A percentile compares a stretch with the other conserved stretches of the same genome.
phyloP scores from a whole-genome alignment of 2,113 vertebrate species.

The Sula dactylatra region DNA sequence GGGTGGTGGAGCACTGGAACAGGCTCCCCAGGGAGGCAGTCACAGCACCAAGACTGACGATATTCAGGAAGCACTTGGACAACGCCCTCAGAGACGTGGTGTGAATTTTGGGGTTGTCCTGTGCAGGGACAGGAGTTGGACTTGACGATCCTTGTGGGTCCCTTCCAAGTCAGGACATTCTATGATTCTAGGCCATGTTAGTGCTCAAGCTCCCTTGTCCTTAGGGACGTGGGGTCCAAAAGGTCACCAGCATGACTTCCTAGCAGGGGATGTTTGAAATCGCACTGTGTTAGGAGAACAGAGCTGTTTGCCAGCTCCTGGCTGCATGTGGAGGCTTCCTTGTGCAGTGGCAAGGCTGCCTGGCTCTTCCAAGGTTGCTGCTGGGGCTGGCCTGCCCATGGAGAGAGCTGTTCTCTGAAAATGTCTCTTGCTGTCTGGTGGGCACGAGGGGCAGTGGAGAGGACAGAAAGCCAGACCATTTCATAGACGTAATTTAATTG shows the following conservation, averaged over 20 bases:
- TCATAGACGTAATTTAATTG: background rate
- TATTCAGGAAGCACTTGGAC: too few relatives aligned
- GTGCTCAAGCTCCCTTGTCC: background rate
- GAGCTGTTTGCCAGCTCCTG: background rate
- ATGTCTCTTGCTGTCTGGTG: background rate
- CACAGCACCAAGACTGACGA: too few relatives aligned
- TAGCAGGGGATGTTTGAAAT: background rate
- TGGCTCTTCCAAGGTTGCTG: accelerated
- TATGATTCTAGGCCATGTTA: too few relatives aligned
- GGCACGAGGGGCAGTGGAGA: background rate
- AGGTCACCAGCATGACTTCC: accelerated
- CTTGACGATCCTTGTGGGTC: too few relatives aligned
- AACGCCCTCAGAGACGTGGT: too few relatives aligned
- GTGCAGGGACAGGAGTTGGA: too few relatives aligned
- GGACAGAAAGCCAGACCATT: background rate
- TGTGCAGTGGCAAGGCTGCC: accelerated
- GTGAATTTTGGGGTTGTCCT: too few relatives aligned
- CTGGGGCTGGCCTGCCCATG: accelerated
- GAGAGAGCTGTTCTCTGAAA: background rate
- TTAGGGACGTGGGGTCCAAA: accelerated
- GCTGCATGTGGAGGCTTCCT: background rate
- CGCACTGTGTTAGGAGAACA: too few relatives aligned
- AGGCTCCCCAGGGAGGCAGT: too few relatives aligned
- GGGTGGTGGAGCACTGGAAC: too few relatives aligned
- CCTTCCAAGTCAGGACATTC: too few relatives aligned